Base-by-base conservation (phyloP, 2,113 vertebrate species). In the Entomyzon cyanotis region DNA sequence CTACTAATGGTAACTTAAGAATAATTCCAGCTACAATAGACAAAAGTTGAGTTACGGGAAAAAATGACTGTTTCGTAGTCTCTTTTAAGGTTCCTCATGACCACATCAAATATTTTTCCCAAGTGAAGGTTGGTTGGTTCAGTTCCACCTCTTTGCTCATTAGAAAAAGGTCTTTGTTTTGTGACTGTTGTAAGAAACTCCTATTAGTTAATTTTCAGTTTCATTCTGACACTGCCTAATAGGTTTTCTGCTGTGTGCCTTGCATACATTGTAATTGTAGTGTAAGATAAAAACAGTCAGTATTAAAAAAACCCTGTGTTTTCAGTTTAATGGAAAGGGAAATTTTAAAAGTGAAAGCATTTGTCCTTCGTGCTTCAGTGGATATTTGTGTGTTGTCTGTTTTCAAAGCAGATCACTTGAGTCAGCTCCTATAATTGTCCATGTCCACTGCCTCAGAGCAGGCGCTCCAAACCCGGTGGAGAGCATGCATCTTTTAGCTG, bases 391-490 rank as follows among this genome's bases (percentile, higher is more conserved):
- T 62, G 20, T 89, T 10, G 24, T 24, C 39, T 71, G 9, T 70
- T 94, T 90, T 79, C 52, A 68, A 47, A 56, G 6, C 19, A 28
- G 44, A 41, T 82, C 35, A 6, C 31, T 82, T 5, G 28, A 59
- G 10, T 89, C 84, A 35, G 60, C 33, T 67, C 69, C 59, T 70
- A 14, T 1, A 24, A 24, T 47, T 74, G 53, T 47, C 5, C 2
- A 0, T 3, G 33, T 80, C 47, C 37, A 28, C 47, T 91, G 65
- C 55, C 53, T 75, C 0, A 0, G 62, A 85, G 53, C 46, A 37
- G 28, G 19, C 2, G 0, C 33, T 75, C 30, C 1, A 5, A 68
- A 21, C 35, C 12, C 3, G 3, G 14, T 1, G 0, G n/a, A 74
- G 33, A 63, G 18, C 28, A 22, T 0, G 0, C 35, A 6, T 63